Conservation (phyloP, 2,113 vertebrate species). For the Gymnarchus niloticus region DNA sequence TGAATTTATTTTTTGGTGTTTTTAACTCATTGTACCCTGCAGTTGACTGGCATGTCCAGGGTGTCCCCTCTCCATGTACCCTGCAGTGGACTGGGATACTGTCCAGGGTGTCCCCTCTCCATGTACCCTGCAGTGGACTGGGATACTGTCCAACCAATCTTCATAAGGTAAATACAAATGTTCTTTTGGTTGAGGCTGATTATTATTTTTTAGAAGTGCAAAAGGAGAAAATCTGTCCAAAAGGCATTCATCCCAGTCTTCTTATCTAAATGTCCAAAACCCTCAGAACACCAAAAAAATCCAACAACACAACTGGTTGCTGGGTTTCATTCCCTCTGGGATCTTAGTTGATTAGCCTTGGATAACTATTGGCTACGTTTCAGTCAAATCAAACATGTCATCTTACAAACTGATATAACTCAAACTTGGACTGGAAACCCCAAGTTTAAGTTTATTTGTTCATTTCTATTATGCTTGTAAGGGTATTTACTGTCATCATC, state of each 20-base stretch:
- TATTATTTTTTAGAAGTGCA: constrained; percentile 1
- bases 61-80: background rate
- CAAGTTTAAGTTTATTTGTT: too few relatives aligned
- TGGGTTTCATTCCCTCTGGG: background rate
- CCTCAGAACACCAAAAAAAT: background rate
- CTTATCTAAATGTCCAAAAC: background rate
- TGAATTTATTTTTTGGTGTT: too few relatives aligned
- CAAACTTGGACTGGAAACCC: too few relatives aligned
- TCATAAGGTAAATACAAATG: constrained; percentile 1
- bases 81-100: background rate
- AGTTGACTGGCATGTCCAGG: background rate
- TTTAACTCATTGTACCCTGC: too few relatives aligned
- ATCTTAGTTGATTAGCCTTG: background rate
- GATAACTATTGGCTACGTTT: background rate
- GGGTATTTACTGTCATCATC: too few relatives aligned
- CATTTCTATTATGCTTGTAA: too few relatives aligned
- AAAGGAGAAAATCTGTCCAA: background rate
- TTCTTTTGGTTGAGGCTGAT: background rate
- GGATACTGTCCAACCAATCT: background rate
- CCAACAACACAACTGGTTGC: too few relatives aligned
- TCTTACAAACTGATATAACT: too few relatives aligned
- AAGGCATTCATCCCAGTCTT: background rate
- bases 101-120: background rate
- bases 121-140: background rate
- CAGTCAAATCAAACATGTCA: background rate